phyloP scores from a whole-genome alignment of 2,797 vertebrate genomes.

The Takifugu rubripes region DNA sequence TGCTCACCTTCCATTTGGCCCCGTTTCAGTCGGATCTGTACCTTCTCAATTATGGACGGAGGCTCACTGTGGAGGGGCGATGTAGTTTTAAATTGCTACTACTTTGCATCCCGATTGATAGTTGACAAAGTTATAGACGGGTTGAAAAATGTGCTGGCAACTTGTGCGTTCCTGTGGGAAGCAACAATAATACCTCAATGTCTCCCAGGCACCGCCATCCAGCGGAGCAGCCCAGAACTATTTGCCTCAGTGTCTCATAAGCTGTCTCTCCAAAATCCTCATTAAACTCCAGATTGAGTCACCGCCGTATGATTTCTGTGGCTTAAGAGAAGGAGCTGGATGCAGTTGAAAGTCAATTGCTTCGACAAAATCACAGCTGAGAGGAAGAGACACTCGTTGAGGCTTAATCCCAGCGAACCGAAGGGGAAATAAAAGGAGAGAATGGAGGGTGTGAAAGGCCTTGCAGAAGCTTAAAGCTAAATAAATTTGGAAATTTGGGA shows the following conservation, averaged over 20 bases:
- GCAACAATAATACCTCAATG: slow-evolving; percentile 32
- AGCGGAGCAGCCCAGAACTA: slow-evolving; percentile 17
- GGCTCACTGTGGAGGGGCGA: not conserved
- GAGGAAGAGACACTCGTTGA: slow-evolving; percentile 40
- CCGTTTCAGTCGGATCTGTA: slow-evolving; percentile 33
- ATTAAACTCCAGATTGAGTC: slow-evolving; percentile 54
- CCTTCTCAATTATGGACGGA: slow-evolving; percentile 27
- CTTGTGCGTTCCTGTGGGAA: slow-evolving; percentile 22
- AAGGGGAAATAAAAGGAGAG: slow-evolving; percentile 17
- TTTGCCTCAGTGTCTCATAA: slow-evolving; percentile 40
- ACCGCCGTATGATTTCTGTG: slow-evolving; percentile 41
- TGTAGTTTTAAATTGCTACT: not conserved
- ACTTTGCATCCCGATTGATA: slow-evolving; percentile 12
- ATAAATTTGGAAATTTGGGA: slow-evolving; percentile 38
- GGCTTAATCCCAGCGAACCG: slow-evolving; percentile 45
- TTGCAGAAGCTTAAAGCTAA: slow-evolving; percentile 41
- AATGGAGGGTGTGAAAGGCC: slow-evolving; percentile 31
- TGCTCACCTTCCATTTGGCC: slow-evolving; percentile 41
- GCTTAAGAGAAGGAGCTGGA: slow-evolving; percentile 51
- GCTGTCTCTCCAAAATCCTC: slow-evolving; percentile 44
- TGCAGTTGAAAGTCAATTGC: slow-evolving; percentile 55
- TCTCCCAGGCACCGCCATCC: slow-evolving; percentile 15
- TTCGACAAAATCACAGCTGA: slow-evolving; percentile 50
- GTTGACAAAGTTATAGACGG: slow-evolving; percentile 22
- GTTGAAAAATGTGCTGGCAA: slow-evolving; percentile 38